Conservation (phyloP, 2,113 vertebrate species). For the Gallinago paraguaiae region DNA sequence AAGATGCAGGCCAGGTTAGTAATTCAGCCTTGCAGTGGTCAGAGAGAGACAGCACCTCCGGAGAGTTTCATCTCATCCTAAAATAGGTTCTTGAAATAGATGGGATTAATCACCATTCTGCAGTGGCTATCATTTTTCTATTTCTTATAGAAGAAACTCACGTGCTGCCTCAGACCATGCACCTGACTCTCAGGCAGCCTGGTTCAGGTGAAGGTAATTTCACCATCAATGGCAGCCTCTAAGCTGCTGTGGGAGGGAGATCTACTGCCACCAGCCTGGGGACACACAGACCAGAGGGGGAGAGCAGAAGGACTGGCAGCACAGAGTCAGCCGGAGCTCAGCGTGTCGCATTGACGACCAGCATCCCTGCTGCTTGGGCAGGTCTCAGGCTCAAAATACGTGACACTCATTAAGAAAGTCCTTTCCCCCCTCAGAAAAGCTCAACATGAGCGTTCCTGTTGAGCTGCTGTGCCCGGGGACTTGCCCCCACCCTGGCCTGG, state of each 20-base stretch:
- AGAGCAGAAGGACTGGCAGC: background rate
- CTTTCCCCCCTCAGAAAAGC: background rate
- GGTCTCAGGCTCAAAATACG: background rate
- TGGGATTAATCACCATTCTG: background rate
- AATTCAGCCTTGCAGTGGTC: background rate
- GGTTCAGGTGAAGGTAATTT: background rate
- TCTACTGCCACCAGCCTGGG: background rate
- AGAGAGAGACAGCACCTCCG: background rate
- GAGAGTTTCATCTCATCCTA: conserved; percentile 14
- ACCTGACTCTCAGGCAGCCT: background rate
- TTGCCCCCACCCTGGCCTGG: background rate
- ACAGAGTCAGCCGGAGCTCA: background rate
- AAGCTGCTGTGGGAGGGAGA: background rate
- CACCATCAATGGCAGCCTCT: background rate
- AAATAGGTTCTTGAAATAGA: conserved; percentile 3
- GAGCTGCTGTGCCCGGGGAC: background rate
- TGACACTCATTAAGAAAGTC: background rate
- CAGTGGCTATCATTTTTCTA: background rate
- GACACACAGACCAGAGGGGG: background rate
- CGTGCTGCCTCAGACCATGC: background rate
- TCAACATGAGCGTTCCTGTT: accelerated
- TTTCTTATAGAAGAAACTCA: background rate
- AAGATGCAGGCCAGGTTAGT: background rate
- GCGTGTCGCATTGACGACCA: background rate
- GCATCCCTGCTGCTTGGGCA: background rate